phyloP scores from a whole-genome alignment of 1,140 invertebrate species.

The Cheumatopsyche charites region DNA sequence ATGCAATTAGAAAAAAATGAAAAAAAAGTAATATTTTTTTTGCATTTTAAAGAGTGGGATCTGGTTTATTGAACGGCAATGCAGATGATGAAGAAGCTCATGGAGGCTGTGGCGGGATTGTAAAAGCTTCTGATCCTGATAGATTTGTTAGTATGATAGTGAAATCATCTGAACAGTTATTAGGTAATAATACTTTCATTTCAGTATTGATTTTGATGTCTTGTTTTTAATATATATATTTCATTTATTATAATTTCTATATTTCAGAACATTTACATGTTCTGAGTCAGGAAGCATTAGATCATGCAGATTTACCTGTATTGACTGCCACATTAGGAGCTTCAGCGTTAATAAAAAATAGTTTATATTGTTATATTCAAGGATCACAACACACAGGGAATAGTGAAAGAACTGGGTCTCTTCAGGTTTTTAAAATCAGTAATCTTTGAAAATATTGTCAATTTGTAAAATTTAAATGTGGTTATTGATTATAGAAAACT shows the following conservation, averaged over 20 bases:
- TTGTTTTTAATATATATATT: constrained; percentile 19
- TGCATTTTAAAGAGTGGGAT: constrained; percentile 56
- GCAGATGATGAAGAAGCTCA: constrained; percentile 52
- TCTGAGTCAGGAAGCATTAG: constrained; percentile 78
- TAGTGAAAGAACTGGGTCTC: constrained; percentile 52
- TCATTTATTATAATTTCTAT: too few relatives aligned
- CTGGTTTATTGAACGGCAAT: constrained; percentile 61
- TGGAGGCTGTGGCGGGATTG: constrained; percentile 61
- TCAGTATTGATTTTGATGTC: constrained; percentile 3
- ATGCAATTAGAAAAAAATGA: constrained; percentile 12
- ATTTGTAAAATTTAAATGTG: not conserved
- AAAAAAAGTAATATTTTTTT: not conserved
- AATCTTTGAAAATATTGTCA: not conserved
- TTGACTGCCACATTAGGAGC: constrained; percentile 79
- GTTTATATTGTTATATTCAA: constrained; percentile 74
- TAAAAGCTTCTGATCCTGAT: constrained; percentile 72
- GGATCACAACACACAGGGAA: constrained; percentile 59
- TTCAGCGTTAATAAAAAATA: constrained; percentile 76
- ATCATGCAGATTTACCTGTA: constrained; percentile 79
- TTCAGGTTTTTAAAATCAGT: constrained; percentile 52
- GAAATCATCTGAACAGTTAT: constrained; percentile 71
- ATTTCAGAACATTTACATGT: constrained; percentile 74
- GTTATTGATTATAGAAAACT: constrained; percentile 54
- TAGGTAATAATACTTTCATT: constrained; percentile 54
- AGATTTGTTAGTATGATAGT: constrained; percentile 72